phyloP scores from a whole-genome alignment of 2,113 vertebrate genomes.

The Dipodomys stephensi region DNA sequence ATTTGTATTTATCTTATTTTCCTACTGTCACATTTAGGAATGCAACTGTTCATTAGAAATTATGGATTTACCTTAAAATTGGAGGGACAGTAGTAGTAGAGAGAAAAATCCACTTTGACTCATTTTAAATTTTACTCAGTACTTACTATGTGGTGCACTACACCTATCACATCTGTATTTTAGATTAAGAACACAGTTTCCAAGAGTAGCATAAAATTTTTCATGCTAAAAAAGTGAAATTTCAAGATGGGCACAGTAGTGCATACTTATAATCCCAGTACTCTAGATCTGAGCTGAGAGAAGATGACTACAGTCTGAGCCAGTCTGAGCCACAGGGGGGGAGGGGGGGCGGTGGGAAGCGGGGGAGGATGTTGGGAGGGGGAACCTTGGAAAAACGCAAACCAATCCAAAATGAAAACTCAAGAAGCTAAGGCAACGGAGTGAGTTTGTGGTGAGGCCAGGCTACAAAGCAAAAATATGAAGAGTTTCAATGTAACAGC shows the following conservation, averaged over 20 bases:
- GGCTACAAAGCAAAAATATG: not conserved
- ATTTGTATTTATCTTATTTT: slow-evolving; percentile 7
- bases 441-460: too few relatives aligned
- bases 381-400: not conserved
- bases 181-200: not conserved
- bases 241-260: not conserved
- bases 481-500: slow-evolving; percentile 14
- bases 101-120: slow-evolving; percentile 14
- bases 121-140: slow-evolving; percentile 5
- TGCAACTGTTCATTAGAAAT: slow-evolving; percentile 5
- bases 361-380: not conserved
- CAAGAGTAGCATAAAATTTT: not conserved
- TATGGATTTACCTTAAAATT: not conserved
- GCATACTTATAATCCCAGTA: not conserved
- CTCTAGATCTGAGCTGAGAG: not conserved
- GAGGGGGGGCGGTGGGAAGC: not conserved
- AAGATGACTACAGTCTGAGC: not conserved
- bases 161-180: not conserved
- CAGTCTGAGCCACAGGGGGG: not conserved
- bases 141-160: not conserved
- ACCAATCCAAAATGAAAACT: not conserved
- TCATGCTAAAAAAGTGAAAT: slow-evolving; percentile 43
- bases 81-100: not conserved
- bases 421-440: too few relatives aligned
- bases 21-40: slow-evolving; percentile 30